Conservation (phyloP, 1,140 invertebrate genomes). For the Choristoneura fumiferana region DNA sequence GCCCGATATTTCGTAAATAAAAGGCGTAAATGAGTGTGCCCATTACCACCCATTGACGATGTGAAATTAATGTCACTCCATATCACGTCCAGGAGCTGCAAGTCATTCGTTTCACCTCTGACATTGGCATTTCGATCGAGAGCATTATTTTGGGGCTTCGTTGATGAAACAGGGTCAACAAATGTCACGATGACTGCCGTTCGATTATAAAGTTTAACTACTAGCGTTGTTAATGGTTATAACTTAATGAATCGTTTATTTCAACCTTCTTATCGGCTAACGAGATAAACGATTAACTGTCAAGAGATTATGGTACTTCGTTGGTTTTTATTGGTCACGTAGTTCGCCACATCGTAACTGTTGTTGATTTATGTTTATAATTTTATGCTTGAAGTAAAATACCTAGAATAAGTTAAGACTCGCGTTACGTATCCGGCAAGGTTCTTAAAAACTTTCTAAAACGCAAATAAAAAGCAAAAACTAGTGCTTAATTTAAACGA, state of each 20-base stretch:
- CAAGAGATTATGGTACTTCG: not conserved
- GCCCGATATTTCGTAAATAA: conserved; percentile 10
- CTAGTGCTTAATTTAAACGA: no score
- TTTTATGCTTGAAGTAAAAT: no score
- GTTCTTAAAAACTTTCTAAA: no score
- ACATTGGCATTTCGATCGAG: conserved; percentile 17
- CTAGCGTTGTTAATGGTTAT: conserved; percentile 11
- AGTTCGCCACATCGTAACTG: no score
- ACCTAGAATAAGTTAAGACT: no score
- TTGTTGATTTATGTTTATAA: no score
- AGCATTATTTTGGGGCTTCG: conserved; percentile 13
- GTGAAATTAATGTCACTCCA: conserved; percentile 13
- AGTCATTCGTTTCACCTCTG: conserved; percentile 10
- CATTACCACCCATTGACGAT: conserved; percentile 11
- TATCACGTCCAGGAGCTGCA: not conserved
- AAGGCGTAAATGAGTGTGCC: not conserved
- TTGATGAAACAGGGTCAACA: conserved; percentile 17
- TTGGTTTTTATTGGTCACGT: no score
- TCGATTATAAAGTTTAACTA: conserved; percentile 17
- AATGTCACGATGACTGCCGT: conserved; percentile 6
- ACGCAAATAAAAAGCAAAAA: no score
- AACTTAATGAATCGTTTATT: conserved; percentile 11
- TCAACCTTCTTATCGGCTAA: not conserved
- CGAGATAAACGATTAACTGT: not conserved
- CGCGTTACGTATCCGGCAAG: no score